These are phyloP conservation scores for Rotaria sp. DNA, from an alignment of 2,888 invertebrate species.

Conservation along the genomic window DNA sequence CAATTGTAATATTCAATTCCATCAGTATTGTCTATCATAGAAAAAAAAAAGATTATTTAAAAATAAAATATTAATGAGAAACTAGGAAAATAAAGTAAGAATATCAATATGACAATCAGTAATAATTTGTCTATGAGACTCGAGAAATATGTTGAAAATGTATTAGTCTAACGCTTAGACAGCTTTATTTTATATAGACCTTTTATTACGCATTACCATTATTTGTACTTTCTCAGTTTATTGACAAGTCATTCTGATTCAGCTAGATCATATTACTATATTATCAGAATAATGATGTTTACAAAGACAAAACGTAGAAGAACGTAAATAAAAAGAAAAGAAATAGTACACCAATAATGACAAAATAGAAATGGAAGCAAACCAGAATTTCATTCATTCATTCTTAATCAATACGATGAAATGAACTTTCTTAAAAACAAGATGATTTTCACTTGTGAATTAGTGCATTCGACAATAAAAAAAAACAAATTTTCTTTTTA, in stretches of 20 bases:
- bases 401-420: no score
- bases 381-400: no score
- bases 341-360: no score
- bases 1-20: not conserved
- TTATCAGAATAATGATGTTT: not conserved
- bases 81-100: not conserved
- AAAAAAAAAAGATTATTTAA: not conserved
- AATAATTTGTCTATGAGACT: not conserved
- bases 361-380: no score
- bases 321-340: no score
- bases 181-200: not conserved
- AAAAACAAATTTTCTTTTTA: no score
- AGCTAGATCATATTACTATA: not conserved
- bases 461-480: no score
- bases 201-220: not conserved
- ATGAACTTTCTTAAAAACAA: no score
- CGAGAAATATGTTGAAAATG: not conserved
- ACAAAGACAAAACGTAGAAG: no score
- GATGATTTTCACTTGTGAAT: no score
- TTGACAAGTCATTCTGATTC: not conserved
- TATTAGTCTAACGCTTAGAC: no score
- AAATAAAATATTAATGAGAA: not conserved
- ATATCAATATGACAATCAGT: not conserved
- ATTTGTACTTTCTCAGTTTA: not conserved
- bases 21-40: not conserved